Evolutionary conservation across 1,140 invertebrate species (phyloP).

Genomic region (Drosophila seguyi): DNA sequence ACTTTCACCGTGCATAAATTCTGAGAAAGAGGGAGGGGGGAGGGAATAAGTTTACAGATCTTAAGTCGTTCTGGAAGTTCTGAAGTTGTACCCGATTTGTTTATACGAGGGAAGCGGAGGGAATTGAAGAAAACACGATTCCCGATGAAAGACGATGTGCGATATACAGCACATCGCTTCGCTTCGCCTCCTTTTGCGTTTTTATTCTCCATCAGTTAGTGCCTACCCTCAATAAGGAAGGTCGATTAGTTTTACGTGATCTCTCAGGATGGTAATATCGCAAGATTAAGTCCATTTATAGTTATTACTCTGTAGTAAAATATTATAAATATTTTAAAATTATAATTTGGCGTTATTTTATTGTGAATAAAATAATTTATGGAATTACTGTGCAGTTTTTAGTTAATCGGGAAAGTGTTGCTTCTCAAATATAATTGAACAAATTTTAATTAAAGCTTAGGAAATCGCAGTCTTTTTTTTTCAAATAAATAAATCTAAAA

Average conservation of each 20-base stretch:
- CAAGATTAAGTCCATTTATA: not conserved
- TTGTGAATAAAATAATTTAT: not conserved
- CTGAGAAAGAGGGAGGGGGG: constrained; percentile 10
- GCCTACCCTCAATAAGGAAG: constrained; percentile 14
- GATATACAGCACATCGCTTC: constrained; percentile 33
- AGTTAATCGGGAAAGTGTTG: not conserved
- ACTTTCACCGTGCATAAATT: constrained; percentile 76
- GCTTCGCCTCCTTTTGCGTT: constrained; percentile 32
- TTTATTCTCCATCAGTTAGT: constrained; percentile 22
- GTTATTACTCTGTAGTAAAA: not conserved
- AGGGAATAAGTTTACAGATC: constrained; percentile 18
- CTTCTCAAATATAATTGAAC: not conserved
- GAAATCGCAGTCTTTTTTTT: too few species aligned
- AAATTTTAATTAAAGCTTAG: not conserved
- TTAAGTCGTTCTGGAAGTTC: constrained; percentile 26
- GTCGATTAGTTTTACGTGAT: constrained; percentile 14
- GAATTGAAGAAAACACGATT: constrained; percentile 30
- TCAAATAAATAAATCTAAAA: not conserved
- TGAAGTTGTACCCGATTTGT: constrained; percentile 34
- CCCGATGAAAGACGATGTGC: constrained; percentile 42
- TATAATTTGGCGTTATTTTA: not conserved
- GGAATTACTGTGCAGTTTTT: not conserved
- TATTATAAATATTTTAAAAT: too few species aligned
- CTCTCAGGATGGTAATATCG: constrained; percentile 11
- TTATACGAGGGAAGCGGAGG: constrained; percentile 18